These are phyloP conservation scores for Scolopax bukidnonensis DNA, from an alignment of 2,797 vertebrate species.

Conservation along the genomic window DNA sequence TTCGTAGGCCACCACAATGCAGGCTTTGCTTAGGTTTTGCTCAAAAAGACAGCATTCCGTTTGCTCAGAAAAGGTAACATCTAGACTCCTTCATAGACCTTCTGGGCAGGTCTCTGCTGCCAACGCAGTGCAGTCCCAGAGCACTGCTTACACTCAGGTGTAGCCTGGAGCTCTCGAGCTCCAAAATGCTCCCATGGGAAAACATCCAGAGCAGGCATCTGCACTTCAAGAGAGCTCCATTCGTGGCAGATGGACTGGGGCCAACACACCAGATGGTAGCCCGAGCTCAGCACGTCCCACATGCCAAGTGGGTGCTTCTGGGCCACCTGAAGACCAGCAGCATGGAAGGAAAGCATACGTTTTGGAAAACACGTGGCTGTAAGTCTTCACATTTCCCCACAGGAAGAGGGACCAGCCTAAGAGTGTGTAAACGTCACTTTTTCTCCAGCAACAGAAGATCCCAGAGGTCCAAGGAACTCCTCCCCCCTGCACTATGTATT, in stretches of 20 bases:
- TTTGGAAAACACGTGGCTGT: not conserved
- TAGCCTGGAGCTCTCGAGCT: not conserved
- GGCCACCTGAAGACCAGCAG: not conserved
- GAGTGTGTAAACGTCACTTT: accelerated
- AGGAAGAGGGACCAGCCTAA: not conserved
- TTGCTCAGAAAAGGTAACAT: not conserved
- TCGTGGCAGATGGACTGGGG: not conserved
- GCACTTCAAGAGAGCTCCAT: not conserved
- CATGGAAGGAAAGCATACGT: not conserved
- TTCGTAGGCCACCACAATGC: not conserved
- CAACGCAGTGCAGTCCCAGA: not conserved
- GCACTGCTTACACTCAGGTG: not conserved
- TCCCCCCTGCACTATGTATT: not conserved
- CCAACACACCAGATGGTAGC: not conserved
- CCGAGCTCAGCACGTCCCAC: not conserved
- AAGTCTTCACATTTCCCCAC: not conserved
- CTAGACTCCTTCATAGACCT: not conserved
- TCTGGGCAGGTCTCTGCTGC: not conserved
- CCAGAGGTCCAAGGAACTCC: not conserved
- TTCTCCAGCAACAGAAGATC: not conserved
- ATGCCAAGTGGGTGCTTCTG: not conserved
- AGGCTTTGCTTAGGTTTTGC: not conserved
- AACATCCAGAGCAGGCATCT: not conserved
- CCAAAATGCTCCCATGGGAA: accelerated
- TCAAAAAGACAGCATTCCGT: not conserved